These are phyloP conservation scores for Eutrigla gurnardus DNA, from an alignment of 2,797 vertebrate genomes.

Conservation along the genomic window DNA sequence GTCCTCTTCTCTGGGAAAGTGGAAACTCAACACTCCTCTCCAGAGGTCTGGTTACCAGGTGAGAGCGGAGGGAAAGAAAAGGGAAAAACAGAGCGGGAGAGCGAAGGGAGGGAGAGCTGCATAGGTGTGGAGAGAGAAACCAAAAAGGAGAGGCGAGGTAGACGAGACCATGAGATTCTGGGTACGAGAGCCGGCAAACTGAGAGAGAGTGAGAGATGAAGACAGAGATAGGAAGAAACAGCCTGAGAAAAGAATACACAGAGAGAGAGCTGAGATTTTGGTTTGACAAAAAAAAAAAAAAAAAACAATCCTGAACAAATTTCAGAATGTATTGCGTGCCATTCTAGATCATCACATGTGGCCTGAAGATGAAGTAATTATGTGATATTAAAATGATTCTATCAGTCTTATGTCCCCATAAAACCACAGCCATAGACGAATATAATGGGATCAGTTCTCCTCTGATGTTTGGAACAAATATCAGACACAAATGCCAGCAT, in stretches of 20 bases:
- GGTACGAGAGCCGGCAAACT: slow-evolving; percentile 42
- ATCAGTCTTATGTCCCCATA: slow-evolving; percentile 12
- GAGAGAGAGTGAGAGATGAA: slow-evolving; percentile 50
- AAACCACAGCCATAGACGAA: slow-evolving; percentile 6
- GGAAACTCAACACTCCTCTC: slow-evolving; percentile 85
- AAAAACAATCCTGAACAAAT: slow-evolving; percentile 35
- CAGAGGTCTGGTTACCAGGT: slow-evolving; percentile 85
- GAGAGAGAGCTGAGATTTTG: slow-evolving; percentile 40
- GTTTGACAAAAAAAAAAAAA: slow-evolving; percentile 35
- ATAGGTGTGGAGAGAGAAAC: slow-evolving; percentile 74
- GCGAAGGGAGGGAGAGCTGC: slow-evolving; percentile 47
- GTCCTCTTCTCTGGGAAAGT: slow-evolving; percentile 87
- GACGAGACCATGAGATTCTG: slow-evolving; percentile 51
- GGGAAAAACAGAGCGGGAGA: slow-evolving; percentile 62
- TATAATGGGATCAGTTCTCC: slow-evolving; percentile 12
- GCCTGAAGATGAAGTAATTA: slow-evolving; percentile 28
- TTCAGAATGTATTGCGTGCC: slow-evolving; percentile 11
- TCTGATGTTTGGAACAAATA: slow-evolving; percentile 29
- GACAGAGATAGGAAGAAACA: slow-evolving; percentile 48
- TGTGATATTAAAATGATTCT: slow-evolving; percentile 35
- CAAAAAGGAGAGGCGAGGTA: slow-evolving; percentile 32
- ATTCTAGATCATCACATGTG: slow-evolving; percentile 2
- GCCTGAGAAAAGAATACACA: slow-evolving; percentile 57
- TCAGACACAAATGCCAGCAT: slow-evolving; percentile 19
- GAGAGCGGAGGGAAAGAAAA: slow-evolving; percentile 79